Conservation (phyloP, 2,797 vertebrate species). For the Iguana delicatissima region DNA sequence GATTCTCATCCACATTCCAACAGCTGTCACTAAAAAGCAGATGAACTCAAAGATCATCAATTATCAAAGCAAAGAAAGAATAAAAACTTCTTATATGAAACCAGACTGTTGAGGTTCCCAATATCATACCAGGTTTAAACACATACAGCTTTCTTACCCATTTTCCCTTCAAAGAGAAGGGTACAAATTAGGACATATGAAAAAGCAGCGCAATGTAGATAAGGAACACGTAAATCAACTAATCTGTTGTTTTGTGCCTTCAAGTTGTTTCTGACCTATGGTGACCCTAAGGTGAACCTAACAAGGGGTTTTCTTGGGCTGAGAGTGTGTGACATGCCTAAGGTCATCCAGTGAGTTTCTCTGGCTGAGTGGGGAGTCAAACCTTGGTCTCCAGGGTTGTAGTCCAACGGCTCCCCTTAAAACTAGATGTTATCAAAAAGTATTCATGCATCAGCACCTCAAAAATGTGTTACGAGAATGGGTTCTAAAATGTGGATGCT, state of each 20-base stretch:
- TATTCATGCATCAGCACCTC: not conserved
- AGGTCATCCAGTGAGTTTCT: too few relatives aligned
- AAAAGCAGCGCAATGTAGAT: not conserved
- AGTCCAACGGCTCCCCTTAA: not conserved
- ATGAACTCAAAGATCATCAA: not conserved
- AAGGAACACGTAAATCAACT: not conserved
- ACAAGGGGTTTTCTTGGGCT: too few relatives aligned
- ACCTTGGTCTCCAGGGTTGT: too few relatives aligned
- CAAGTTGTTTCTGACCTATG: too few relatives aligned
- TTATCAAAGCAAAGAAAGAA: not conserved
- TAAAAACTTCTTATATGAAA: not conserved
- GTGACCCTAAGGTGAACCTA: too few relatives aligned
- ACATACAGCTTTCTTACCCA: too few relatives aligned
- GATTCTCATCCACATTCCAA: not conserved
- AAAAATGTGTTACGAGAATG: not conserved
- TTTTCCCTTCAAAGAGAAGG: not conserved
- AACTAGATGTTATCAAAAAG: not conserved
- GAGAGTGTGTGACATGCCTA: too few relatives aligned
- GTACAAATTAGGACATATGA: too few relatives aligned
- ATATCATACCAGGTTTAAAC: not conserved
- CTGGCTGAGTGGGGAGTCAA: too few relatives aligned
- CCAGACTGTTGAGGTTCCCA: not conserved
- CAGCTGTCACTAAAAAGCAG: not conserved
- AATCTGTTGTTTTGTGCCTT: too few relatives aligned
- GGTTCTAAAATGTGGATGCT: not conserved